These are phyloP conservation scores for Channa striata DNA, from an alignment of 2,797 vertebrate species.

Conservation along the genomic window DNA sequence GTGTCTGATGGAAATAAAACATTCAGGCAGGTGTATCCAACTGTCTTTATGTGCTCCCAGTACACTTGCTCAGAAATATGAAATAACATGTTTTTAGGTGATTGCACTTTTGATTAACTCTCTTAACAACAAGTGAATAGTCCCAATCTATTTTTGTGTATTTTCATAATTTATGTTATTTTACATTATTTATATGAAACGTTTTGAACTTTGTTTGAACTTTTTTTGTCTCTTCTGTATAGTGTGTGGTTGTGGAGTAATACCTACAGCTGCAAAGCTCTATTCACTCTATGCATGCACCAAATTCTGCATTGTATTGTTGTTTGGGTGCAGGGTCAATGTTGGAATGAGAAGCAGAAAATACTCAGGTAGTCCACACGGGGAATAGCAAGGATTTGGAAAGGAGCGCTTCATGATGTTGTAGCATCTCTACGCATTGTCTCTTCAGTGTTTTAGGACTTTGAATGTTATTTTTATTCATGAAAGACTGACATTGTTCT, in stretches of 20 bases:
- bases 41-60: slow-evolving; percentile 15
- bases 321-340: slow-evolving; percentile 65
- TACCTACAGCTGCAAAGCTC: slow-evolving; percentile 35
- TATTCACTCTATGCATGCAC: slow-evolving; percentile 49
- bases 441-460: slow-evolving; percentile 69
- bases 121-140: not conserved
- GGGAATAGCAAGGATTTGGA: slow-evolving; percentile 73
- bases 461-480: slow-evolving; percentile 81
- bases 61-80: not conserved
- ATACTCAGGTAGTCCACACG: slow-evolving; percentile 44
- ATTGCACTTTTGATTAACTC: slow-evolving; percentile 12
- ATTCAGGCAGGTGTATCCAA: slow-evolving; percentile 22
- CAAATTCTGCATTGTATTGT: slow-evolving; percentile 54
- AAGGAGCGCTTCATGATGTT: slow-evolving; percentile 56
- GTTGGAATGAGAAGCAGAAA: slow-evolving; percentile 64
- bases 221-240: not conserved
- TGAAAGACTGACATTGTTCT: slow-evolving; percentile 78
- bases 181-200: slow-evolving; percentile 9
- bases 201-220: slow-evolving; percentile 15
- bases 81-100: not conserved
- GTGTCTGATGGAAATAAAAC: slow-evolving; percentile 46
- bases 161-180: not conserved
- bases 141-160: not conserved
- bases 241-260: slow-evolving; percentile 1
- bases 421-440: slow-evolving; percentile 51